Base-by-base conservation (phyloP, 2,888 invertebrate genomes). In the Hetaerina titia region DNA sequence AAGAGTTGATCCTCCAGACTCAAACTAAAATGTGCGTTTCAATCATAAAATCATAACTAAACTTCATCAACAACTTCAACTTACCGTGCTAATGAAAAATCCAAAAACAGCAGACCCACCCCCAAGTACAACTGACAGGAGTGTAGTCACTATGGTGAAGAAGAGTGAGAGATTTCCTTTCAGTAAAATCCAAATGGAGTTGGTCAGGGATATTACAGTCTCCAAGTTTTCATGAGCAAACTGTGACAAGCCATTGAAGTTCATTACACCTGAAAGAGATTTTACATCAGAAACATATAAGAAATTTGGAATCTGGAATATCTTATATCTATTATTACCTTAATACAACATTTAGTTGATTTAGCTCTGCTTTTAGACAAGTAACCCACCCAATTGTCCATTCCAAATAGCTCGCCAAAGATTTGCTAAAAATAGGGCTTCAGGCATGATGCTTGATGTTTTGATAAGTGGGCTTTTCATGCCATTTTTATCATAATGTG, bases 171-270 rank as follows among this genome's bases (percentile, higher is more conserved):
- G 98, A 97, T 99, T 99, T 96, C 99, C 99, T 95, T 99, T 98
- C n/a, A 99, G 97, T 90, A 99, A 98, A 57, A 98, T 97, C 99
- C 99, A 99, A 81, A 98, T 96, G 0, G 98, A 99, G 96, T 99
- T 98, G 95, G 99, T 97, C 25, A 99, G 98, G 6, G 99, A 98
- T 96, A 98, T 97, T 95, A 99, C 97, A 0, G 98, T 99, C 94
- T 99, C 99, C 95, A 99, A 97, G 97, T 99, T 99, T 96, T 99
- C 99, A 96, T 98, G 98, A 25, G 98, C 98, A 97, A 99, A 99
- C 95, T 98, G 97, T 95, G 98, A 97, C 95, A 99, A 97, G 60
- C 98, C 98, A 63, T 97, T 97, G 96, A 98, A 97, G 96, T 98
- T 98, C 96, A 98, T 98, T 96, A 98, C 96, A 96, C 98, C 98